These are phyloP conservation scores for Formica selysi DNA, from an alignment of 1,140 invertebrate genomes.

Conservation along the genomic window DNA sequence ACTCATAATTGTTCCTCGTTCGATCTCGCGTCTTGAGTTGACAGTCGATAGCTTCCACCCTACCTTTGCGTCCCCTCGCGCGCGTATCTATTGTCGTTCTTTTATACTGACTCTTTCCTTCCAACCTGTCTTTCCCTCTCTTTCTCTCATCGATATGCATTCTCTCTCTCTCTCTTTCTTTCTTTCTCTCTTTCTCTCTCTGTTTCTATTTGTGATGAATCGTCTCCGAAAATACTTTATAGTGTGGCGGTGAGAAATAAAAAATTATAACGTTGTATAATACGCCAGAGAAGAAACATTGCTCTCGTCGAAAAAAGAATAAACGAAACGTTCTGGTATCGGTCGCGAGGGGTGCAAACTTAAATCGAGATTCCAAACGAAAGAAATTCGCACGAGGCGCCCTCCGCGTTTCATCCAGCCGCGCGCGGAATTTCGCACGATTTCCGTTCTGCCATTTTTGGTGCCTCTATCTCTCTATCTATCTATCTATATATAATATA, in stretches of 20 bases:
- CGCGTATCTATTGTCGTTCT: slow-evolving; percentile 23
- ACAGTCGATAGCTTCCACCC: background rate
- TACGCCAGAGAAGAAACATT: slow-evolving; percentile 49
- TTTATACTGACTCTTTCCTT: background rate
- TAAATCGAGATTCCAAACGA: slow-evolving; percentile 53
- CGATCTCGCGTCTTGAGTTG: slow-evolving; percentile 41
- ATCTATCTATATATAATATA: slow-evolving; percentile 75
- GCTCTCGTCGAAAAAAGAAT: slow-evolving; percentile 40
- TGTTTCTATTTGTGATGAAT: slow-evolving; percentile 69
- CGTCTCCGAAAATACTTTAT: slow-evolving; percentile 62
- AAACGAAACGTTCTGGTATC: slow-evolving; percentile 21
- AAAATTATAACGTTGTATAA: slow-evolving; percentile 53
- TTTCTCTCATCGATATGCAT: slow-evolving; percentile 8
- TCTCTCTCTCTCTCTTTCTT: slow-evolving; percentile 68
- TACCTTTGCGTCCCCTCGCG: slow-evolving; percentile 31
- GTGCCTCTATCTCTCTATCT: slow-evolving; percentile 71
- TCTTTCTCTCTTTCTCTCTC: slow-evolving; percentile 23
- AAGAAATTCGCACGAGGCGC: slow-evolving; percentile 69
- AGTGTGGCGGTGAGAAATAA: slow-evolving; percentile 38
- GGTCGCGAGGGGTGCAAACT: slow-evolving; percentile 49
- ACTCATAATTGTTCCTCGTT: background rate
- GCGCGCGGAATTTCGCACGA: slow-evolving; percentile 74
- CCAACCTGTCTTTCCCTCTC: background rate
- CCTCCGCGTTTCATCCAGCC: slow-evolving; percentile 72
- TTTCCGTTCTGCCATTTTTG: slow-evolving; percentile 75